phyloP scores from a whole-genome alignment of 1,140 invertebrate species.

The Bombyx mori region ASM3026992v2 NC_085118.1:10448501-10449000 shows the following conservation, averaged over 20 bases:
- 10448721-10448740: constrained; percentile 37
- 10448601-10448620: constrained; percentile 68
- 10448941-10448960: too few species aligned
- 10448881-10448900: too few species aligned
- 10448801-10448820: background rate
- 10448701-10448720: constrained; percentile 38
- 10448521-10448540: constrained; percentile 60
- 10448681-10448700: constrained; percentile 45
- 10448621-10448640: constrained; percentile 60
- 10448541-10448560: constrained; percentile 69
- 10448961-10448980: too few species aligned
- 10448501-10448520: constrained; percentile 40
- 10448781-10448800: background rate
- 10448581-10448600: constrained; percentile 69
- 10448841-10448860: too few species aligned
- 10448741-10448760: constrained; percentile 7
- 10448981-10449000: too few species aligned
- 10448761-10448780: background rate
- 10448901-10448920: too few species aligned
- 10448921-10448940: too few species aligned
- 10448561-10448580: constrained; percentile 69
- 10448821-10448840: too few species aligned
- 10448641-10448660: constrained; percentile 43
- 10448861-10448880: too few species aligned
- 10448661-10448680: constrained; percentile 44